Conservation (phyloP, 2,888 invertebrate species). For the Altica lythri region DNA sequence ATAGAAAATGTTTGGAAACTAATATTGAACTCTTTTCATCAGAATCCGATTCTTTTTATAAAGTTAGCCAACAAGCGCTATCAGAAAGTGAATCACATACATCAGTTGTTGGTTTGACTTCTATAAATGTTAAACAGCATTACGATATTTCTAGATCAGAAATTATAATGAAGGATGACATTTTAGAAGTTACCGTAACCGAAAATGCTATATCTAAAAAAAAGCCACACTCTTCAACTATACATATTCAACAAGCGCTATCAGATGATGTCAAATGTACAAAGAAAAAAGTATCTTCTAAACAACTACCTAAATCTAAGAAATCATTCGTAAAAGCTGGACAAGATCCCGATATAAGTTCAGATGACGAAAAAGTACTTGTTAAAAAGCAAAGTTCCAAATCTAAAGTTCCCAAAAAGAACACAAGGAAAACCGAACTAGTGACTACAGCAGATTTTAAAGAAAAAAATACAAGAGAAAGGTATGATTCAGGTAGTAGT, state of each 20-base stretch:
- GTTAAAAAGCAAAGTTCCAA: slow-evolving; percentile 36
- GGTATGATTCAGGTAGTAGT: no score
- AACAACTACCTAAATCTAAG: slow-evolving; percentile 24
- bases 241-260: slow-evolving; percentile 15
- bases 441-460: no score
- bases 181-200: slow-evolving; percentile 56
- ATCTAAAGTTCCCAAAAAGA: slow-evolving; percentile 28
- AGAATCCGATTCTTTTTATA: slow-evolving; percentile 50
- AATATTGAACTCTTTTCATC: slow-evolving; percentile 51
- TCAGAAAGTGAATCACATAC: slow-evolving; percentile 48
- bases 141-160: slow-evolving; percentile 47
- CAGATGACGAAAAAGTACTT: slow-evolving; percentile 47
- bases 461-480: no score
- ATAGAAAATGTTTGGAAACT: slow-evolving; percentile 49
- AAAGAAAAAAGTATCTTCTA: slow-evolving; percentile 23
- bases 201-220: slow-evolving; percentile 22
- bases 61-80: slow-evolving; percentile 43
- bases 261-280: no score
- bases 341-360: slow-evolving; percentile 47
- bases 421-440: slow-evolving; percentile 13
- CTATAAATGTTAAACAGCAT: not conserved
- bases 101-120: slow-evolving; percentile 45
- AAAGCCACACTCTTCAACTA: not conserved
- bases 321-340: slow-evolving; percentile 1
- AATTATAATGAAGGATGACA: slow-evolving; percentile 57